Evolutionary conservation across 2,888 invertebrate genomes (phyloP).

Genomic region (Cantharis rustica): DNA sequence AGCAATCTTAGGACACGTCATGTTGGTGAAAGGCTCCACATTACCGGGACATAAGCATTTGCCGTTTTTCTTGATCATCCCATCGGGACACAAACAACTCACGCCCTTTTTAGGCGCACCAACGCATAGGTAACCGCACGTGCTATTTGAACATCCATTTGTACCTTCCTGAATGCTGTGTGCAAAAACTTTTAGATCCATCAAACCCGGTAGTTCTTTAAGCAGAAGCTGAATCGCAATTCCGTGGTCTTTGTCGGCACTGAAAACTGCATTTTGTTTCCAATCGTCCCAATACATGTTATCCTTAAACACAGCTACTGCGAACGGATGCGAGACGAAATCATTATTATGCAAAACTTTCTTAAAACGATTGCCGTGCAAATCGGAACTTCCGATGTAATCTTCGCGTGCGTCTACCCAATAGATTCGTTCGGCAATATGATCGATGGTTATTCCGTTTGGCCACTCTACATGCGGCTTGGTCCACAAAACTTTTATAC

Average conservation of each 20-base stretch:
- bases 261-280: constrained; percentile 78
- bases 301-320: constrained; percentile 83
- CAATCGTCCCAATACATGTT: constrained; percentile 91
- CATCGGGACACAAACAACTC: constrained; percentile 83
- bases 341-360: constrained; percentile 65
- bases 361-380: constrained; percentile 70
- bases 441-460: constrained; percentile 84
- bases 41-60: constrained; percentile 81
- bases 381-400: constrained; percentile 77
- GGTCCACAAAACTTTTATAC: constrained; percentile 68
- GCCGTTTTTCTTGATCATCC: constrained; percentile 54
- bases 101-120: constrained; percentile 69
- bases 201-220: constrained; percentile 69
- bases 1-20: constrained; percentile 70
- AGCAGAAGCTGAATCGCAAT: constrained; percentile 59
- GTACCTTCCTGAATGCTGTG: constrained; percentile 76
- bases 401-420: constrained; percentile 87
- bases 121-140: constrained; percentile 79
- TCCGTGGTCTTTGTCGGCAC: constrained; percentile 79
- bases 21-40: constrained; percentile 64
- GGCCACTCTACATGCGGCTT: constrained; percentile 79
- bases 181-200: constrained; percentile 84
- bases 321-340: constrained; percentile 81
- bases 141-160: constrained; percentile 68
- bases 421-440: constrained; percentile 78